Evolutionary conservation across 2,113 vertebrate species (phyloP).

Genomic region (Nothocercus julius): DNA sequence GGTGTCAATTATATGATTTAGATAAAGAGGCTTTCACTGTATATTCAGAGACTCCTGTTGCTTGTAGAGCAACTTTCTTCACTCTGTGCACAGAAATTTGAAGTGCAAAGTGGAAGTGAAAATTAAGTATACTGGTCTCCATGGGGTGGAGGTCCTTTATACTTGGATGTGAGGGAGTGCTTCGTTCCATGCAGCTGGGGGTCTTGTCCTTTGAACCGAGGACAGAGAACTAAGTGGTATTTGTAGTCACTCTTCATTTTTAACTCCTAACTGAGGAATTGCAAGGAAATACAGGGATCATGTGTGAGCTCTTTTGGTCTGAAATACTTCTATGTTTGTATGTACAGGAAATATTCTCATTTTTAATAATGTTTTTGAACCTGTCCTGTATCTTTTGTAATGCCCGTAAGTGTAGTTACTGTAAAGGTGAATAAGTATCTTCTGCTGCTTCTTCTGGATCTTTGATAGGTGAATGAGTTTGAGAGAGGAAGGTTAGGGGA

Average conservation of each 20-base stretch:
- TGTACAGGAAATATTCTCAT: neutral
- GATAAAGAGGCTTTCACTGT: neutral
- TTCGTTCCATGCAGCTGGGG: neutral
- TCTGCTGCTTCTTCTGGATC: neutral
- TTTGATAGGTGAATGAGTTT: neutral
- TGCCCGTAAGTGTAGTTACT: neutral
- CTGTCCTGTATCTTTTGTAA: neutral
- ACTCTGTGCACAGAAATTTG: neutral
- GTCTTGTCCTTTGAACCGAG: neutral
- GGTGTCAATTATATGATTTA: neutral
- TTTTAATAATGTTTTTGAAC: neutral
- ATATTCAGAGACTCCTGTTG: neutral
- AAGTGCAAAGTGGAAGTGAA: neutral
- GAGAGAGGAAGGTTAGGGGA: neutral
- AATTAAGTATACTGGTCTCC: neutral
- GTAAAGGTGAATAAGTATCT: neutral
- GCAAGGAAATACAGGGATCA: neutral
- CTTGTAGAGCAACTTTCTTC: neutral
- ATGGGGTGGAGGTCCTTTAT: neutral
- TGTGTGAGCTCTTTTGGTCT: neutral
- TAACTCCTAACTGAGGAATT: neutral
- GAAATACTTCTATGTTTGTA: neutral
- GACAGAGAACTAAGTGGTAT: neutral
- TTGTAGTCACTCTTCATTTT: neutral
- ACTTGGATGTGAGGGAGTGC: neutral